These are phyloP conservation scores for Cyclophora albipunctata DNA, from an alignment of 2,888 invertebrate species.

Conservation along the genomic window DNA sequence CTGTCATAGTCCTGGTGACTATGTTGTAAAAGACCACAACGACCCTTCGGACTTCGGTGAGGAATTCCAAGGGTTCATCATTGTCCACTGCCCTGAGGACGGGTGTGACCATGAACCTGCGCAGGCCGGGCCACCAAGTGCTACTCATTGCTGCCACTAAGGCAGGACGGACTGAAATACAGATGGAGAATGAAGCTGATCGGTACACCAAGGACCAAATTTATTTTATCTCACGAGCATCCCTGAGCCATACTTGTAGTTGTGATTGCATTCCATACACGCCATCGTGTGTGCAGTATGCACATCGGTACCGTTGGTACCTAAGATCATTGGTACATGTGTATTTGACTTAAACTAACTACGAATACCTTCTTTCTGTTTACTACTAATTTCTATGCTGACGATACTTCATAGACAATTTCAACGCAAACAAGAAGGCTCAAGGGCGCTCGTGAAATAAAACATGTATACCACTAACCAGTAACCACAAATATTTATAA, in stretches of 20 bases:
- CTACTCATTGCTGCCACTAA: constrained; percentile 39
- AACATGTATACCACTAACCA: too few species aligned
- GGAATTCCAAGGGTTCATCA: constrained; percentile 80
- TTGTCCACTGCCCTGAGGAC: constrained; percentile 78
- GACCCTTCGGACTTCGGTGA: constrained; percentile 83
- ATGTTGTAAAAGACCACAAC: constrained; percentile 81
- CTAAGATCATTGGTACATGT: too few species aligned
- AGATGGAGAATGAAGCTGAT: constrained; percentile 1
- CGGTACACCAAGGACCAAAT: neutral
- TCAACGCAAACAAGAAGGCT: too few species aligned
- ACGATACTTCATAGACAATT: neutral
- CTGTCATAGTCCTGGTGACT: constrained; percentile 51
- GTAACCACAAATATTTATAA: too few species aligned
- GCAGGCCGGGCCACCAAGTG: constrained; percentile 53
- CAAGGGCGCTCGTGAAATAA: too few species aligned
- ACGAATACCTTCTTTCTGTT: too few species aligned
- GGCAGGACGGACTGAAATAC: constrained; percentile 39
- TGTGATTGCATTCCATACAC: neutral
- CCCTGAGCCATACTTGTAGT: too few species aligned
- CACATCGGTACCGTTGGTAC: too few species aligned
- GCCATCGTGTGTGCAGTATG: too few species aligned
- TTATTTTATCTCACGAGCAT: too few species aligned
- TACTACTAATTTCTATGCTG: too few species aligned
- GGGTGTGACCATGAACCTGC: constrained; percentile 75
- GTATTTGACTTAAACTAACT: too few species aligned